These are phyloP conservation scores for Thymelicus lineola DNA, from an alignment of 2,888 invertebrate species.

Conservation along the genomic window DNA sequence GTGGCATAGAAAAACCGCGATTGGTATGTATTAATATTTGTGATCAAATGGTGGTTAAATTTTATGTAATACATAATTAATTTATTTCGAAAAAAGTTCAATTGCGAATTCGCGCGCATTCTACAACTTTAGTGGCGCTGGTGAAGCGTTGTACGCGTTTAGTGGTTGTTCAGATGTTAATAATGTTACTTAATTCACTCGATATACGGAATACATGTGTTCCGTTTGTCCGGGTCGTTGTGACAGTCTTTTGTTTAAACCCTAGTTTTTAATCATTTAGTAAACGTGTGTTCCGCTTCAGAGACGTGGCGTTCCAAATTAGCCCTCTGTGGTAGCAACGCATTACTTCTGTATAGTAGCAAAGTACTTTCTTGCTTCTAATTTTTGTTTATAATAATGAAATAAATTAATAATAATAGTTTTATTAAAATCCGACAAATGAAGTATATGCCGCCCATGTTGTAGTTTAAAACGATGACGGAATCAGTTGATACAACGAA, in stretches of 20 bases:
- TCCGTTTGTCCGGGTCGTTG: background rate
- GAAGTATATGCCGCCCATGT: background rate
- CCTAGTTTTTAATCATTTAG: too few species aligned
- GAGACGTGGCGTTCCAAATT: background rate
- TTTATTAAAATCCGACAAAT: background rate
- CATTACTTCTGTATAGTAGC: too few species aligned
- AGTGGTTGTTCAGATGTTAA: background rate
- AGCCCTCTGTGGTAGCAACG: too few species aligned
- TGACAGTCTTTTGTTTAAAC: background rate
- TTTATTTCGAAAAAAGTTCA: background rate
- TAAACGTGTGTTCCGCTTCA: background rate
- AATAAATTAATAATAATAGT: background rate
- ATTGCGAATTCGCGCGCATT: background rate
- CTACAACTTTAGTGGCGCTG: background rate
- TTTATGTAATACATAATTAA: too few species aligned
- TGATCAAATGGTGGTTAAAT: too few species aligned
- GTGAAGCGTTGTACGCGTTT: background rate
- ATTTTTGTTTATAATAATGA: too few species aligned
- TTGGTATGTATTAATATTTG: too few species aligned
- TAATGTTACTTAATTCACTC: background rate
- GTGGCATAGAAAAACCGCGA: too few species aligned
- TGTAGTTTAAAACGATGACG: conserved; percentile 12
- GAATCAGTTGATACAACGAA: conserved; percentile 8
- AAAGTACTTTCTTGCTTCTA: background rate
- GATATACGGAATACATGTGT: background rate